phyloP scores from a whole-genome alignment of 2,113 vertebrate species.

The Orcinus orca region DNA sequence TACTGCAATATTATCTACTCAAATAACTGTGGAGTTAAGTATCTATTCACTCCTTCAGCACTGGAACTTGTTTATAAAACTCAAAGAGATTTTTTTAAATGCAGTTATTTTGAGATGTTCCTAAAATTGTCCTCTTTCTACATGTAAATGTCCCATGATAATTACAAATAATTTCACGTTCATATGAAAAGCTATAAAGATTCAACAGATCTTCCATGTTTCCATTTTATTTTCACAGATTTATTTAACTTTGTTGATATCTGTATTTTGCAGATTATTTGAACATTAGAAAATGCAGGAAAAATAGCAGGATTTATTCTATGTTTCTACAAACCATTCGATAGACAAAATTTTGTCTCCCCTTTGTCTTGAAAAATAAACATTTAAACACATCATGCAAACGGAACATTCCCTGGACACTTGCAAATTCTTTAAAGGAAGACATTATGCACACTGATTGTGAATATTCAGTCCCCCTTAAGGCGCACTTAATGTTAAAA shows the following conservation, averaged over 20 bases:
- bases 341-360: slow-evolving; percentile 48
- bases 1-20: background rate
- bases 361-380: slow-evolving; percentile 38
- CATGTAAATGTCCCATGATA: background rate
- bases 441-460: background rate
- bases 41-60: background rate
- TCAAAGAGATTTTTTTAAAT: background rate
- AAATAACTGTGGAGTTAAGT: background rate
- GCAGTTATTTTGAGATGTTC: background rate
- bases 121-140: background rate
- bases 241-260: background rate
- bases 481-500: background rate
- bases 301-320: slow-evolving; percentile 39
- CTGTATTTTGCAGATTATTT: background rate
- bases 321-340: slow-evolving; percentile 6
- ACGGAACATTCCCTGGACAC: slow-evolving; percentile 1
- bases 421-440: slow-evolving; percentile 40
- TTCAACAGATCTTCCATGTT: background rate
- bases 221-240: slow-evolving; percentile 36
- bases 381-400: slow-evolving; percentile 36
- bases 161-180: background rate
- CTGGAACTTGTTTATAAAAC: background rate
- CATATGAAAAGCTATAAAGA: background rate
- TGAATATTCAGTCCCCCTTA: background rate
- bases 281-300: background rate